Percentiles rank a stretch among this genome's conserved stretches.
Conservation (phyloP, 1,140 invertebrate species). For the Drosophila athabasca region DNA sequence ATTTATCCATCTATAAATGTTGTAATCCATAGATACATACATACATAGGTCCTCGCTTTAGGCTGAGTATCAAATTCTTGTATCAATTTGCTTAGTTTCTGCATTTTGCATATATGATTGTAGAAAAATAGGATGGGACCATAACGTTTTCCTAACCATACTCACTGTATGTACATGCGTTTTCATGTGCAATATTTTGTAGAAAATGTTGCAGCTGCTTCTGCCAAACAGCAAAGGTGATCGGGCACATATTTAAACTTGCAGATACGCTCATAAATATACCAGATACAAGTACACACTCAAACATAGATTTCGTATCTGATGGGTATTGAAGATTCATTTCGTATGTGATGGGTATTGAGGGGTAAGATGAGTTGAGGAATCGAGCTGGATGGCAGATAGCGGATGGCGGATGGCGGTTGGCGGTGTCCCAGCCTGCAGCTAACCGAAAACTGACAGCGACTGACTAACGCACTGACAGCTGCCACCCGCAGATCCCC, state of each 20-base stretch:
- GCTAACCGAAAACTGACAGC: constrained; percentile 62
- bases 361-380: too few species aligned
- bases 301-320: background rate
- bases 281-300: background rate
- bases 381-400: too few species aligned
- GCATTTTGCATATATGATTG: too few species aligned
- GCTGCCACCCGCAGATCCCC: constrained; percentile 73
- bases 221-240: background rate
- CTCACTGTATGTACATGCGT: constrained; percentile 23
- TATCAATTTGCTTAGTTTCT: too few species aligned
- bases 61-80: too few species aligned
- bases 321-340: constrained; percentile 4
- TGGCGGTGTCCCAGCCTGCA: constrained; percentile 16
- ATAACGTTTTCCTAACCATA: too few species aligned
- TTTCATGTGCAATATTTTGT: constrained; percentile 64
- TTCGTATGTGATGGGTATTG: background rate
- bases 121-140: background rate
- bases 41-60: too few species aligned
- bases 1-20: too few species aligned
- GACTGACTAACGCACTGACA: constrained; percentile 80
- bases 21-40: too few species aligned
- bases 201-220: constrained; percentile 54
- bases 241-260: too few species aligned
- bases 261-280: background rate
- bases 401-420: too few species aligned